Evolutionary conservation across 2,113 vertebrate species (phyloP).

Genomic region (Myotis lucifugus): DNA sequence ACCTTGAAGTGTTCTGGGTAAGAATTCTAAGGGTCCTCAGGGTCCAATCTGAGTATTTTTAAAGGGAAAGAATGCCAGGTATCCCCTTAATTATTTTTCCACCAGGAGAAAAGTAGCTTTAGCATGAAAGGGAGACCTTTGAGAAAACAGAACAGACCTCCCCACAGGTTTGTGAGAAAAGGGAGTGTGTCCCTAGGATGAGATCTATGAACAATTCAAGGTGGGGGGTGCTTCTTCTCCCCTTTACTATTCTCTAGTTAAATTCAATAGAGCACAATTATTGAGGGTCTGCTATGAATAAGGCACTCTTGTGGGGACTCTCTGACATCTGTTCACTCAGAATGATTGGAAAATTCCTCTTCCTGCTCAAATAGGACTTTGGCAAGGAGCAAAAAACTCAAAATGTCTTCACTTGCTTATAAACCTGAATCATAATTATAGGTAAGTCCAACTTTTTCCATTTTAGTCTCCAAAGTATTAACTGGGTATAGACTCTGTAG

Average conservation of each 20-base stretch:
- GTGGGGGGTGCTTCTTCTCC: neutral
- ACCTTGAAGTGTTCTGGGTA: neutral
- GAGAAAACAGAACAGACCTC: neutral
- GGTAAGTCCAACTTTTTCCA: neutral
- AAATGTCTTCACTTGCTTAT: neutral
- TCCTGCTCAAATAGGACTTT: neutral
- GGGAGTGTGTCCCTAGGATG: neutral
- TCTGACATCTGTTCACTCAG: neutral
- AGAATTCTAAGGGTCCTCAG: neutral
- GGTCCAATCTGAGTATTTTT: constrained; percentile 6
- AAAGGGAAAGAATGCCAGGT: neutral
- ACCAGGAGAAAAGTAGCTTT: neutral
- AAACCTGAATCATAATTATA: neutral
- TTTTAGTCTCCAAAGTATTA: constrained; percentile 35
- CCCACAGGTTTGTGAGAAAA: neutral
- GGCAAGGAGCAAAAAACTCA: neutral
- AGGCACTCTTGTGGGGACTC: neutral
- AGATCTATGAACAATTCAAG: neutral
- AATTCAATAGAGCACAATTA: neutral
- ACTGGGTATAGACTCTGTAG: neutral
- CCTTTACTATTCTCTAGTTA: neutral
- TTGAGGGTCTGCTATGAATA: constrained; percentile 9
- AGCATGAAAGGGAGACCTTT: neutral
- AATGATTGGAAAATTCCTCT: constrained; percentile 11
- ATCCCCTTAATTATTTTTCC: neutral